Base-by-base conservation (phyloP, 2,113 vertebrate species). In the Smithornis capensis region DNA sequence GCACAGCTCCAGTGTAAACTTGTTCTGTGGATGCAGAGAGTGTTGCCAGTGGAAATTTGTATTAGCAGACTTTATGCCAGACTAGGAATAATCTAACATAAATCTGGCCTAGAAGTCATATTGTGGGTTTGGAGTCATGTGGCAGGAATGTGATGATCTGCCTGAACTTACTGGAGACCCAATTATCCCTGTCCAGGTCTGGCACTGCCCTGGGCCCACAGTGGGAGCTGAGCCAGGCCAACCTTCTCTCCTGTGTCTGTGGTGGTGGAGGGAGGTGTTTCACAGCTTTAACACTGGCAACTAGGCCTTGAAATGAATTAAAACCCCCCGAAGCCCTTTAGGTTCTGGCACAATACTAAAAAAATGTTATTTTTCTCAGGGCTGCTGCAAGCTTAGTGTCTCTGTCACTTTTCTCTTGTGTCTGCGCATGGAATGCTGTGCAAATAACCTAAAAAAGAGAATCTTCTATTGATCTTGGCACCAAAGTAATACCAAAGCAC, bases 1-100 rank as follows among this genome's bases (percentile, higher is more conserved):
- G 19, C 28, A 22, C 31, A 31, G 83, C 33, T 82, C 94, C 89
- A 90, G 89, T 86, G 35, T 80, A 62, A 95, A 92, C 89, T 90
- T 94, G 93, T 92, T 88, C 49, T 88, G 83, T 0, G 4, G n/a
- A 52, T 92, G 83, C 14, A 44, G 89, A n/a, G n/a, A 68, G 22
- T 0, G 0, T 18, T 92, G 79, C 71, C 76, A 73, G 67, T 68
- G 68, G 88, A 59, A 56, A 68, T 92, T 85, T 68, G 44, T 79
- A 40, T 92, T 75, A 71, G 53, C 57, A 40, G 53, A 53, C 75
- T 79, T 93, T 49, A 19, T 83, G 75, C 75, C 85, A 79, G 82
- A 12, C 44, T 83, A 49, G 63, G 45, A 62, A 31, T 83, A 86
- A 86, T 73, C 38, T 59, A 79, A 55, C 45, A 74, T 52, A 77